These are phyloP conservation scores for Sylvia borin DNA, from an alignment of 2,797 vertebrate genomes.

Conservation along the genomic window DNA sequence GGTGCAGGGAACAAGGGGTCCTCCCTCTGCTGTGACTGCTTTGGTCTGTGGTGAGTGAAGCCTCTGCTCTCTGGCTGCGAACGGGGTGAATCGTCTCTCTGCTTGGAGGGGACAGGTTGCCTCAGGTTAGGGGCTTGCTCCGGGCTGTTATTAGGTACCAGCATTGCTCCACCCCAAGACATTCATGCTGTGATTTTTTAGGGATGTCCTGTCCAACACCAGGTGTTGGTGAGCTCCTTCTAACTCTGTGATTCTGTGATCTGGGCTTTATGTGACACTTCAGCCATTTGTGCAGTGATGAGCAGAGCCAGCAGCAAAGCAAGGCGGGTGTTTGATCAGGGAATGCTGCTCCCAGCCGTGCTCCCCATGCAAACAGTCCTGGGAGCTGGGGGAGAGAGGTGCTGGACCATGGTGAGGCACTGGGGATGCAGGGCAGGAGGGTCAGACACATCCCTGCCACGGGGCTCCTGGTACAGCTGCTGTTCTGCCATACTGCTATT, in stretches of 20 bases:
- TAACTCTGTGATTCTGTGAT: neutral
- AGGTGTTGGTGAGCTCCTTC: neutral
- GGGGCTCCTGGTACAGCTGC: neutral
- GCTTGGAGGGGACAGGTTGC: rapidly evolving
- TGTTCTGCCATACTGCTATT: neutral
- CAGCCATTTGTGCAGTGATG: rapidly evolving
- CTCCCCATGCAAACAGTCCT: neutral
- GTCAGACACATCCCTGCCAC: neutral
- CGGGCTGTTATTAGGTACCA: rapidly evolving
- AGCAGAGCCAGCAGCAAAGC: neutral
- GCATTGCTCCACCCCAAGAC: neutral
- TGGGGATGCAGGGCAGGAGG: neutral
- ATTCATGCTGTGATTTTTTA: neutral
- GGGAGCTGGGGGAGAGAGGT: neutral
- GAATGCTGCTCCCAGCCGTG: neutral
- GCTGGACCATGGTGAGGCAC: neutral
- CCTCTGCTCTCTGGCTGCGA: neutral
- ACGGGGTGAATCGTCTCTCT: rapidly evolving
- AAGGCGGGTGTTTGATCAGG: neutral
- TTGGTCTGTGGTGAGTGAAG: neutral
- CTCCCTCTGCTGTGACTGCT: rapidly evolving
- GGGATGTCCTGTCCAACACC: neutral
- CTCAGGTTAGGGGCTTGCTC: neutral
- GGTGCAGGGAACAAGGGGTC: rapidly evolving
- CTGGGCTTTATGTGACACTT: neutral